Evolutionary conservation across 2,888 invertebrate genomes (phyloP), one percentile per base, ranked within the genome.

Genomic region (Fabriciana adippe): DNA sequence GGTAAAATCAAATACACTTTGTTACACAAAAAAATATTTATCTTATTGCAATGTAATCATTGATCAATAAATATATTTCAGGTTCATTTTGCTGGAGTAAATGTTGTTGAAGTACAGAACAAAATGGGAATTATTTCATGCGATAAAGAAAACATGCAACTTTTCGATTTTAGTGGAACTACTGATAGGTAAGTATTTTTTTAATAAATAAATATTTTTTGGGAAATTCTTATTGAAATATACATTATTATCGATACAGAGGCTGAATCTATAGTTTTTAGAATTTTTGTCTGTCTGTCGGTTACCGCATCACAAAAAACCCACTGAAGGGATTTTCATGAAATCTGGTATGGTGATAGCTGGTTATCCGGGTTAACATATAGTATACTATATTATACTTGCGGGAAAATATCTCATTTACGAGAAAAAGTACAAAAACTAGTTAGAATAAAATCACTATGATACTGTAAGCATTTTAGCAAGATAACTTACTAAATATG

Each of bases 131-230:
- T 75, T 0, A 60, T 75, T 21, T 26, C 73, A 3, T 41, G 68
- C 3, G 56, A 67, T 4, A 67, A 69, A 26, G 45, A 71, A 6
- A 51, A 69, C 0, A 26, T 66, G 16, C 67, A 73, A 4, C 83
- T 76, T 56, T 83, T 84, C 79, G 86, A 86, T 57, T 88, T 85
- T 67, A 87, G 88, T 68, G 88, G 88, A 13, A 72, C 76, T 13
- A 84, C 82, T n/a, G 74, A 79, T 15, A 79, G 74, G 86, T 86
- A 74, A 48, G 31, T n/a, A 66, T 41, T 11, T 41, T 41, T 26
- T 26, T 4, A 26, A 26, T 26, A 26, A 26, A 26, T 26, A 26
- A 3, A 26, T 26, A 26, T 26, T 26, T 18, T 18, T 18, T 2
- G 1, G 18, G 18, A 18, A 18, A 18, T 1, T 18, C 18, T 18